Percentiles rank a stretch among this genome's conserved stretches.
phyloP scores from a whole-genome alignment of 2,888 invertebrate genomes.

The Branchellion lobata region DNA sequence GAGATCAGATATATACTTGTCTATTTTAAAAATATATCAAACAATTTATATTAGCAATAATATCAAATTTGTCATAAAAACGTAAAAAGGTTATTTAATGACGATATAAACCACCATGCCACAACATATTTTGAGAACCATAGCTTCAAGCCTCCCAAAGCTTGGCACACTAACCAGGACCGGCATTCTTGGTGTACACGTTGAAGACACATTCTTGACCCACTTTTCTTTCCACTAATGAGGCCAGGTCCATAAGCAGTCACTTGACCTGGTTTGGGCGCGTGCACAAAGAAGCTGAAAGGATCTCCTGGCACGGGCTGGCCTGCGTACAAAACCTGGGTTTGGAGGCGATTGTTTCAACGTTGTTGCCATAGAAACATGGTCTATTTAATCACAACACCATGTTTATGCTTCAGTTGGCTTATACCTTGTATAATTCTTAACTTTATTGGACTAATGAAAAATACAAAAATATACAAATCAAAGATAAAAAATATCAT shows the following conservation, averaged over 20 bases:
- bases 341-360: background rate
- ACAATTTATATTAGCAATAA: background rate
- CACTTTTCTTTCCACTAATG: constrained; percentile 34
- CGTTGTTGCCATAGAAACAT: background rate
- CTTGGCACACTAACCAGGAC: constrained; percentile 68
- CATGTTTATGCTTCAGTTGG: background rate
- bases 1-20: no score
- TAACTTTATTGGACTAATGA: no score
- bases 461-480: no score
- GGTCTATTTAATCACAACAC: background rate
- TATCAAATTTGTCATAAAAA: no score
- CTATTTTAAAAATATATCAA: background rate
- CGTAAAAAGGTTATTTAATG: no score
- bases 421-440: background rate
- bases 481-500: no score
- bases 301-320: constrained; percentile 45
- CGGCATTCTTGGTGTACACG: constrained; percentile 48
- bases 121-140: no score
- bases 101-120: no score
- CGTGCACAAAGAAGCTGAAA: constrained; percentile 48
- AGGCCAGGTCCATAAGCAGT: constrained; percentile 47
- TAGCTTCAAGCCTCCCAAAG: no score
- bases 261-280: constrained; percentile 45
- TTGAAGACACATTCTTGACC: constrained; percentile 45
- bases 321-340: constrained; percentile 44